Percentiles rank a stretch among this genome's conserved stretches.
These are phyloP conservation scores for Girardinus metallicus DNA, from an alignment of 2,797 vertebrate species.

Conservation along the genomic window DNA sequence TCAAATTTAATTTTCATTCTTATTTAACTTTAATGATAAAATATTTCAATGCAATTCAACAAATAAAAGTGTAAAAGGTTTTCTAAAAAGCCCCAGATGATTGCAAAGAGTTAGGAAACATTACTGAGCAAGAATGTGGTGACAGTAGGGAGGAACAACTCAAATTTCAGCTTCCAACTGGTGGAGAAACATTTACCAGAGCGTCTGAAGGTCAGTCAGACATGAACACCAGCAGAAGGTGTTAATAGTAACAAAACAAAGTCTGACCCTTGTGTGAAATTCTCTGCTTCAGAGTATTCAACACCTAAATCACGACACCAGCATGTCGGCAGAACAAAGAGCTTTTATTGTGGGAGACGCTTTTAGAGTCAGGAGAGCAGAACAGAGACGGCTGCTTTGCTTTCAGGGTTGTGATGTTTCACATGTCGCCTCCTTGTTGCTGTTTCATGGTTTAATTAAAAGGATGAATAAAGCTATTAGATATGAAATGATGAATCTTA, in stretches of 20 bases:
- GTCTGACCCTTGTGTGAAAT: neutral
- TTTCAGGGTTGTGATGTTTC: neutral
- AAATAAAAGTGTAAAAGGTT: neutral
- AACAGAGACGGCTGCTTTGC: neutral
- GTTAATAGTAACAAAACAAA: neutral
- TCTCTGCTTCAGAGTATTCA: neutral
- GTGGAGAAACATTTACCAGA: neutral
- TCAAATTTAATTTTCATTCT: neutral
- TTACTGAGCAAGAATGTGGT: neutral
- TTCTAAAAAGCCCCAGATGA: neutral
- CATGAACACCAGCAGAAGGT: too few species aligned
- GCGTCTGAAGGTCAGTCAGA: neutral
- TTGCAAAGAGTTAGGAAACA: neutral
- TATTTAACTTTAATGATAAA: neutral
- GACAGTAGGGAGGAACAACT: neutral
- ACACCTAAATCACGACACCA: neutral
- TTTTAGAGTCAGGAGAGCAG: neutral
- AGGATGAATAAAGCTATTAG: neutral
- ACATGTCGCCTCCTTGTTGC: neutral
- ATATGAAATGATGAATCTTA: neutral
- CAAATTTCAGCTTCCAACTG: neutral
- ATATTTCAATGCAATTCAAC: neutral
- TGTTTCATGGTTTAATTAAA: neutral
- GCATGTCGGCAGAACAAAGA: neutral
- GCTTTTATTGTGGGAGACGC: neutral